A percentile compares a stretch with the other conserved stretches of the same genome.
Conservation (phyloP, 2,797 vertebrate species). For the Onychomys torridus region DNA sequence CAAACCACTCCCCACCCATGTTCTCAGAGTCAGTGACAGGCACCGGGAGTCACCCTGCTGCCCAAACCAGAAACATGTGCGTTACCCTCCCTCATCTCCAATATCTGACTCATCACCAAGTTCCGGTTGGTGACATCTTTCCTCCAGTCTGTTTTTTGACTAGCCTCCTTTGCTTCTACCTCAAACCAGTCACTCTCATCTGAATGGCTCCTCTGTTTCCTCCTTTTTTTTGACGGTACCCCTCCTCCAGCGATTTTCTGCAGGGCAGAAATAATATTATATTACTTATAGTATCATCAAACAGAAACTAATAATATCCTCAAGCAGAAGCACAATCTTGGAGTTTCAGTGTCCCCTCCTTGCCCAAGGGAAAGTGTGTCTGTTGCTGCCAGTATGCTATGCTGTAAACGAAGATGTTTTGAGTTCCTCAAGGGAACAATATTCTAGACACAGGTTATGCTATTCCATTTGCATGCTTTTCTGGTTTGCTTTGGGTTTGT, state of each 20-base stretch:
- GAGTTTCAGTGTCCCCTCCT: not conserved
- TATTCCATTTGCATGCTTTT: not conserved
- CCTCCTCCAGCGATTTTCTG: not conserved
- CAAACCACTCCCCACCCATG: conserved; percentile 66
- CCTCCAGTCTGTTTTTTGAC: not conserved
- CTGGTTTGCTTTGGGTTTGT: not conserved
- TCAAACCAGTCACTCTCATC: not conserved
- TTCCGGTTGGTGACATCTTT: conserved; percentile 21
- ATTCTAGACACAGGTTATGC: not conserved
- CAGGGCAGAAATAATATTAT: not conserved
- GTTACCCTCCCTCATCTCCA: not conserved
- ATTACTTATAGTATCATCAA: not conserved
- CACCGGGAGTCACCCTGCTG: conserved; percentile 39
- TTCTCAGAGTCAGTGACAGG: conserved; percentile 33
- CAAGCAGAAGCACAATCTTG: not conserved
- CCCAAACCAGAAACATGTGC: conserved; percentile 38
- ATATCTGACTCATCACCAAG: conserved; percentile 4
- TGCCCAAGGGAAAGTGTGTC: not conserved
- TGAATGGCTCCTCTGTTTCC: not conserved
- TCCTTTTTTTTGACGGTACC: not conserved
- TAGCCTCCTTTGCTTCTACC: not conserved
- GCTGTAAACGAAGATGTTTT: not conserved
- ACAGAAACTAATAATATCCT: not conserved
- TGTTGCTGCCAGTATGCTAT: not conserved
- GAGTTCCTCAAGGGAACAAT: not conserved